phyloP scores from a whole-genome alignment of 2,888 invertebrate genomes.

The Andrena marginata region DNA sequence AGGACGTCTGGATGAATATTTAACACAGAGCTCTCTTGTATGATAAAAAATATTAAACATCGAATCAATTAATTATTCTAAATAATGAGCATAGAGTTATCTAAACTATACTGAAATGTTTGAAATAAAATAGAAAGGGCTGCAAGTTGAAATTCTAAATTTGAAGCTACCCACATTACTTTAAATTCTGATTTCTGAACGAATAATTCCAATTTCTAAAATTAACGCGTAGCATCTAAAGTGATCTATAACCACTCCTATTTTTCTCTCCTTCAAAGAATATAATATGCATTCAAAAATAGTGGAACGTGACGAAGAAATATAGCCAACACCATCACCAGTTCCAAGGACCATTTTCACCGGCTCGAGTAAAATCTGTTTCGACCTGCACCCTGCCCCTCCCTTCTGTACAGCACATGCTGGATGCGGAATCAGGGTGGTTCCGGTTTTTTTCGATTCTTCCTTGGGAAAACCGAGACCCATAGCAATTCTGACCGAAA shows the following conservation, averaged over 20 bases:
- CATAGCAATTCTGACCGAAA: slow-evolving; percentile 32
- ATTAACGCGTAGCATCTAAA: not conserved
- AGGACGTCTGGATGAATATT: too few species aligned
- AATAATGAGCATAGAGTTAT: not conserved
- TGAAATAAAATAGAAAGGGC: not conserved
- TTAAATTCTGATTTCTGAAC: too few species aligned
- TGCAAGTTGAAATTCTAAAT: not conserved
- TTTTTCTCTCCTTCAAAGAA: not conserved
- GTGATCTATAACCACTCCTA: not conserved
- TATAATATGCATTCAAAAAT: not conserved
- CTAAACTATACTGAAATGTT: not conserved
- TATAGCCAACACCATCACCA: slow-evolving; percentile 4
- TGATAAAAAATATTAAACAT: too few species aligned
- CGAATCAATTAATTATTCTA: not conserved
- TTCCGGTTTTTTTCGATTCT: slow-evolving; percentile 65
- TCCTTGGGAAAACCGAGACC: slow-evolving; percentile 42
- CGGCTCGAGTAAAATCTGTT: slow-evolving; percentile 45
- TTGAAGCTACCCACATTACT: too few species aligned
- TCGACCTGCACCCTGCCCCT: slow-evolving; percentile 46
- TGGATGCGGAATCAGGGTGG: slow-evolving; percentile 69
- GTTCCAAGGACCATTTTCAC: not conserved
- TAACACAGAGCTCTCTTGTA: too few species aligned
- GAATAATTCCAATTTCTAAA: too few species aligned
- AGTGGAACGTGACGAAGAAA: slow-evolving; percentile 27
- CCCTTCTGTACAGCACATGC: slow-evolving; percentile 65